Evolutionary conservation across 1,140 invertebrate genomes (phyloP).

Genomic region (Metopolophium dirhodum): DNA sequence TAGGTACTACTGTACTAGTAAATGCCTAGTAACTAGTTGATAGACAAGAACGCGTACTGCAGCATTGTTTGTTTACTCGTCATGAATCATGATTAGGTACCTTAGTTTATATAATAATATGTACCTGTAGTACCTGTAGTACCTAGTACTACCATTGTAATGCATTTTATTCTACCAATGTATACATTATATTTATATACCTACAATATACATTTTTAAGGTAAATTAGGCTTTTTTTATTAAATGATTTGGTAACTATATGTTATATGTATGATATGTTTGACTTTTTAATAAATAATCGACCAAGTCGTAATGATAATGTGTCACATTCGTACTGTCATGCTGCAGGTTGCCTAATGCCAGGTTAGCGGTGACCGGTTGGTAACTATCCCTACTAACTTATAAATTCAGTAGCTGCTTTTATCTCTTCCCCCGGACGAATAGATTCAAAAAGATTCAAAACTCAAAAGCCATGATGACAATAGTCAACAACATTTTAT

Average conservation of each 20-base stretch:
- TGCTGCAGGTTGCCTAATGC: no score
- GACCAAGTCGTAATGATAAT: not conserved
- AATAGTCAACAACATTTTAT: not conserved
- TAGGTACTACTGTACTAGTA: not conserved
- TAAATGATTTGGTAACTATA: not conserved
- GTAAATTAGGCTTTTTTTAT: not conserved
- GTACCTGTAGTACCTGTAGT: no score
- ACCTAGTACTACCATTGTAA: not conserved
- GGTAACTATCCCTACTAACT: no score
- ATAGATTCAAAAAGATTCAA: not conserved
- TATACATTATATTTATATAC: not conserved
- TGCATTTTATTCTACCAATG: not conserved
- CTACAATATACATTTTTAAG: no score
- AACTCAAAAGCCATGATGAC: not conserved
- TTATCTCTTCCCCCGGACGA: no score
- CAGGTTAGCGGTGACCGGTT: no score
- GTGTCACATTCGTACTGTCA: not conserved
- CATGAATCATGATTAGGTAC: not conserved
- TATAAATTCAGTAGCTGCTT: no score
- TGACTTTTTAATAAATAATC: not conserved
- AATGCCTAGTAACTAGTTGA: not conserved
- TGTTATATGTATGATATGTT: not conserved
- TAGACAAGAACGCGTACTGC: not conserved
- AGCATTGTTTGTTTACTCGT: not conserved
- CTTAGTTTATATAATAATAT: not conserved